Percentiles rank a stretch among this genome's conserved stretches.
These are phyloP conservation scores for Formica selysi DNA, from an alignment of 1,140 invertebrate genomes.

Conservation along the genomic window DNA sequence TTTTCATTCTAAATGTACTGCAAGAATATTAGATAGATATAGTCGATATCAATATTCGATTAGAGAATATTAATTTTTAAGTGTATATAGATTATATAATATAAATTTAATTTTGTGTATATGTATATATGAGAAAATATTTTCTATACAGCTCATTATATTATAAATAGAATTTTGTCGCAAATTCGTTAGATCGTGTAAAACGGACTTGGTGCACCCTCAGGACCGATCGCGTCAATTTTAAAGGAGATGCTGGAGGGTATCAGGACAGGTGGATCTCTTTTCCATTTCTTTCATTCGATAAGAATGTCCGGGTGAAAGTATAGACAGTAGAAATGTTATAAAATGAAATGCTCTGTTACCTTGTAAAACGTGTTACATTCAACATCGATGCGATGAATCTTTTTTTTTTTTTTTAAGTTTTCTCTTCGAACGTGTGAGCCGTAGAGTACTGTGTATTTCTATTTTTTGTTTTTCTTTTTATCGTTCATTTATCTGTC, in stretches of 20 bases:
- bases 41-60: too few species aligned
- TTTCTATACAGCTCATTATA: background rate
- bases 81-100: conserved; percentile 41
- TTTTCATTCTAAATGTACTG: too few species aligned
- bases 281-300: conserved; percentile 25
- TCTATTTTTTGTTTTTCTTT: conserved; percentile 64
- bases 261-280: conserved; percentile 16
- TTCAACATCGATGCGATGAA: conserved; percentile 79
- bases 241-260: conserved; percentile 16
- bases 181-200: background rate
- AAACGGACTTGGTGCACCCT: background rate
- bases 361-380: conserved; percentile 79
- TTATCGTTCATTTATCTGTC: conserved; percentile 57
- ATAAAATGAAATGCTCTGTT: conserved; percentile 79
- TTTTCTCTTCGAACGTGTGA: conserved; percentile 66
- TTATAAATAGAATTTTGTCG: background rate
- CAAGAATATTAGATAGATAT: too few species aligned
- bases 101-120: background rate
- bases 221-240: background rate
- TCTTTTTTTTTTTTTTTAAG: conserved; percentile 56
- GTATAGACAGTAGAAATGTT: conserved; percentile 77
- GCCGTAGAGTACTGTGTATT: conserved; percentile 64
- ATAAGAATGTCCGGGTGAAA: conserved; percentile 71
- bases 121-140: background rate
- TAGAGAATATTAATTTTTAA: too few species aligned